Base-by-base conservation (phyloP, 2,888 invertebrate genomes). In the Hipparchia semele region DNA sequence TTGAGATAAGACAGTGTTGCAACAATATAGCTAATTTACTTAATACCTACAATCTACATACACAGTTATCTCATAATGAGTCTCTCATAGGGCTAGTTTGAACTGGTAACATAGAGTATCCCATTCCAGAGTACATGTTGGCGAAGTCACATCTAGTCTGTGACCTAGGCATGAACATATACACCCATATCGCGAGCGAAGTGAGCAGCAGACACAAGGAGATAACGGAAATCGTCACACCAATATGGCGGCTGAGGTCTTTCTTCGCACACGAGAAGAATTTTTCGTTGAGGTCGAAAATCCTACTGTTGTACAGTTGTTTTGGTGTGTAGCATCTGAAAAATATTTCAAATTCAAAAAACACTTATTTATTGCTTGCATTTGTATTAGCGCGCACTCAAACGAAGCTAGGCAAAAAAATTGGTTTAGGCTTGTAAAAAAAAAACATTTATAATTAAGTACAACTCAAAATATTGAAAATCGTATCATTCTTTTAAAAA, bases 281-380 rank as follows among this genome's bases (percentile, higher is more conserved):
- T 62, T 91, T 86, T 0, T 81, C 80, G 0, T 91, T 84, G 33
- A 95, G 80, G 9, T 94, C 90, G 79, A 90, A 90, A 46, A 95
- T 84, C 3, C 89, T 83, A 58, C 91, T 92, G 83, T 91, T 91
- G 80, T 80, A 87, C 0, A 93, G 81, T 0, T 84, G 76, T 1
- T 82, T 79, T 8, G 95, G 95, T 0, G 87, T 84, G 60, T 82
- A 86, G 77, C 95, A 95, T 79, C 95, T 95, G 91, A 66, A 87
- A 88, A 73, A 39, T 60, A 33, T 53, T 12, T 54, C 13, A 56
- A 13, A 54, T 54, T n/a, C n/a, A n/a, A 54, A n/a, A 39, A 23
- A 23, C 23, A 39, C 39, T 39, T 39, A 5, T 0, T 39, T 23
- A 23, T 23, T 23, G 23, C 23, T 23, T 39, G 39, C 1, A 39